Base-by-base conservation (phyloP, 2,113 vertebrate genomes). In the Mastomys coucha region DNA sequence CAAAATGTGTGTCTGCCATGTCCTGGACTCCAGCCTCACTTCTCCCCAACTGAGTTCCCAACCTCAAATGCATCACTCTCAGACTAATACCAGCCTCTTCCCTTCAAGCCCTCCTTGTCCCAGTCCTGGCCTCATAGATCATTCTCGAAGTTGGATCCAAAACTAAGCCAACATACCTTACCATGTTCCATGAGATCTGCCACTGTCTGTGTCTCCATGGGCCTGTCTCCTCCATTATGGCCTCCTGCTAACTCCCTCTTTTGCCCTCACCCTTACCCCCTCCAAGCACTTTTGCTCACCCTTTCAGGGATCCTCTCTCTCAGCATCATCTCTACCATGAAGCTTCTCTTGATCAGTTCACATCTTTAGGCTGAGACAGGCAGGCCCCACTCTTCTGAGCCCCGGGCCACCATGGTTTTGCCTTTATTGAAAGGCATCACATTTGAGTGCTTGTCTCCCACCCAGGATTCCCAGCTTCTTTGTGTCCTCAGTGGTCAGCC, bases 381-480 rank as follows among this genome's bases (percentile, higher is more conserved):
- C 14, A 33, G 67, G 13, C 26, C 60, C 16, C 16, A 85, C 28
- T 65, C 39, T 33, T 8, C 14, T 19, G 72, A 75, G 39, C 51
- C 49, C 76, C 31, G 20, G 1, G n/a, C 22, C 6, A 58, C 17
- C 0, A 1, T 51, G 75, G 58, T 49, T 86, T 91, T 19, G 7
- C 31, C 53, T 86, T 53, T 0, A 20, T 22, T 19, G 0, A 0
- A 3, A 36, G 39, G 22, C 11, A 0, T 22, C 22, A 2, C 19
- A 7, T 7, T 1, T 42, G 51, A 49, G 33, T 26, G 58, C 45
- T 56, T 26, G 8, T 85, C 33, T 73, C 56, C 24, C 72, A 45
- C 39, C 2, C 2, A 12, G 42, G 33, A 39, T 13, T 11, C 31
- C 70, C 36, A 42, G 36, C 67, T 77, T 70, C 84, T 33, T 20